Percentiles rank a stretch among this genome's conserved stretches.
These are phyloP conservation scores for Plusia festucae DNA, from an alignment of 2,888 invertebrate species.

Conservation along the genomic window DNA sequence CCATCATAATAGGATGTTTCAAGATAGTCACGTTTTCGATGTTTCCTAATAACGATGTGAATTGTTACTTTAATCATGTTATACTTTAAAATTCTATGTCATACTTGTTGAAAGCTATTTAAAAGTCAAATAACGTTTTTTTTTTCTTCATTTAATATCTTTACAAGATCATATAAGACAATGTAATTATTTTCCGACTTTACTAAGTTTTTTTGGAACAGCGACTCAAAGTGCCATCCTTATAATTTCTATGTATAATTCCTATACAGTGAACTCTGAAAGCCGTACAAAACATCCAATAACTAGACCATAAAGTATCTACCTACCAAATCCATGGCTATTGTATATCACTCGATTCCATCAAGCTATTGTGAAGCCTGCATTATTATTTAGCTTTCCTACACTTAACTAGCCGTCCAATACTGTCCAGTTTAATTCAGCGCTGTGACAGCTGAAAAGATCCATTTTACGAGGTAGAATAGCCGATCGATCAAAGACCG, in stretches of 20 bases:
- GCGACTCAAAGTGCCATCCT: background rate
- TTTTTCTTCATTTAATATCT: background rate
- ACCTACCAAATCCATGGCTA: constrained; percentile 62
- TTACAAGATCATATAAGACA: background rate
- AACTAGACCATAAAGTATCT: constrained; percentile 55
- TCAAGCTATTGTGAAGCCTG: constrained; percentile 70
- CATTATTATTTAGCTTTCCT: constrained; percentile 74
- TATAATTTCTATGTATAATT: constrained; percentile 20
- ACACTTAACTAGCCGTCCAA: constrained; percentile 64
- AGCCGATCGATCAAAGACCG: constrained; percentile 67
- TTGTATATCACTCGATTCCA: constrained; percentile 75
- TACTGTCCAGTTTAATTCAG: constrained; percentile 72
- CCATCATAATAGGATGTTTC: background rate
- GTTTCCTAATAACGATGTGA: background rate
- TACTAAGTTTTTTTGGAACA: background rate
- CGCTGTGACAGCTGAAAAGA: constrained; percentile 76
- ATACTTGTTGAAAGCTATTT: background rate
- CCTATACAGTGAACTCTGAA: constrained; percentile 45
- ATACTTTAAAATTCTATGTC: no score
- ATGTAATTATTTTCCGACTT: no score
- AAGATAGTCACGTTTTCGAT: background rate
- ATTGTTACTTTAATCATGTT: background rate
- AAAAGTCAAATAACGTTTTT: background rate
- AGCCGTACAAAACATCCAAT: constrained; percentile 41
- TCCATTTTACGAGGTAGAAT: constrained; percentile 66